A percentile compares a stretch with the other conserved stretches of the same genome.
Evolutionary conservation across 2,888 invertebrate genomes (phyloP).

Genomic region (Orthosia cruda): DNA sequence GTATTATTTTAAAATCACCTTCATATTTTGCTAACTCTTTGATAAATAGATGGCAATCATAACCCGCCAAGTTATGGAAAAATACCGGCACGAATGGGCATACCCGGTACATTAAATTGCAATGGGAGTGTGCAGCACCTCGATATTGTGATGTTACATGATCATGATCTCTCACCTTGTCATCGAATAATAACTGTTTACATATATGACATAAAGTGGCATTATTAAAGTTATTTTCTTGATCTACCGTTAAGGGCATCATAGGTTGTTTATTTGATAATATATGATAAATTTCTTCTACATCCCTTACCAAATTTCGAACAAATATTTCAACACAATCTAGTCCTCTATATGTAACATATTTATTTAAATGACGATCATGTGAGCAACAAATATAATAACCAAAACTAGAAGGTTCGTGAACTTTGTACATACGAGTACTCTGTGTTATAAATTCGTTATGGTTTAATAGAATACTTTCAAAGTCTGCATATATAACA

Average conservation of each 20-base stretch:
- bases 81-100: too few species aligned
- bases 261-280: too few species aligned
- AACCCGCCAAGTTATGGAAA: too few species aligned
- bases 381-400: neutral
- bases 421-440: neutral
- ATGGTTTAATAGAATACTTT: neutral
- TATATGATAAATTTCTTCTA: neutral
- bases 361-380: neutral
- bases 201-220: too few species aligned
- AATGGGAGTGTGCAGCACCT: too few species aligned
- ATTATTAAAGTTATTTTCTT: too few species aligned
- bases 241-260: too few species aligned
- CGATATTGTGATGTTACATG: neutral
- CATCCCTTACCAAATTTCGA: neutral
- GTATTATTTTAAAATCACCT: neutral
- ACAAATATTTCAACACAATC: neutral
- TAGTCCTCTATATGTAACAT: neutral
- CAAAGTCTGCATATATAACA: neutral
- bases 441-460: neutral
- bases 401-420: neutral
- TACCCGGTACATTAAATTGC: too few species aligned
- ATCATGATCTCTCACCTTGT: too few species aligned
- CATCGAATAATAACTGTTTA: too few species aligned
- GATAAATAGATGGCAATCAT: neutral
- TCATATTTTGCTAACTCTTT: neutral